Conservation (phyloP, 2,888 invertebrate genomes). For the Apodemia zela region DNA sequence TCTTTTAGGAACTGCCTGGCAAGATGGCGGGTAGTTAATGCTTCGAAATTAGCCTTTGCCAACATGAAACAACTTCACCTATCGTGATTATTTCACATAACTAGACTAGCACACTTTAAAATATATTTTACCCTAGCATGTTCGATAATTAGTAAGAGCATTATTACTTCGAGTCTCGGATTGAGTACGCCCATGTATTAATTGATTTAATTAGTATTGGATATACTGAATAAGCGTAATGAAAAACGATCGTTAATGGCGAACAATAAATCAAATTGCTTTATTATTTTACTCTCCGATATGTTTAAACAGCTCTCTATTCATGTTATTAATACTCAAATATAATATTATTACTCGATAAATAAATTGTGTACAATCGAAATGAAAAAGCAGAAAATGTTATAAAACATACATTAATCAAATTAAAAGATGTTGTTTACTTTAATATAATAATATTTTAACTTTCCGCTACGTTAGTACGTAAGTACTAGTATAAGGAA, state of each 20-base stretch:
- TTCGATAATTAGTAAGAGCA: slow-evolving; percentile 6
- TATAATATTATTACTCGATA: background rate
- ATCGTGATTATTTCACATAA: no score
- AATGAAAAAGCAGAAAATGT: background rate
- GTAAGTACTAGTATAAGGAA: no score
- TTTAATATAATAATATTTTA: no score
- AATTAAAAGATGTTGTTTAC: no score
- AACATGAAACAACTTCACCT: no score
- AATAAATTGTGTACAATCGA: background rate
- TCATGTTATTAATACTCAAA: background rate
- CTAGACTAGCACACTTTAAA: no score
- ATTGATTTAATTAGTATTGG: slow-evolving; percentile 34
- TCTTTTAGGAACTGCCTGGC: no score
- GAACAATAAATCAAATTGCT: slow-evolving; percentile 32
- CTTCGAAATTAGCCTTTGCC: no score
- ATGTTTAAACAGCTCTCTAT: background rate
- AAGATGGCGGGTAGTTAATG: no score
- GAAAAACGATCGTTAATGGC: slow-evolving; percentile 32
- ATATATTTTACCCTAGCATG: background rate
- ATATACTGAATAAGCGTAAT: slow-evolving; percentile 34
- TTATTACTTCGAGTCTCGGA: background rate
- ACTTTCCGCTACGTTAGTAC: no score
- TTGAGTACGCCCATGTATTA: slow-evolving; percentile 26
- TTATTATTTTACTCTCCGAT: background rate
- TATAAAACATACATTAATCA: no score